Conservation (phyloP, 1,140 invertebrate species). For the Papilio xuthus region DNA sequence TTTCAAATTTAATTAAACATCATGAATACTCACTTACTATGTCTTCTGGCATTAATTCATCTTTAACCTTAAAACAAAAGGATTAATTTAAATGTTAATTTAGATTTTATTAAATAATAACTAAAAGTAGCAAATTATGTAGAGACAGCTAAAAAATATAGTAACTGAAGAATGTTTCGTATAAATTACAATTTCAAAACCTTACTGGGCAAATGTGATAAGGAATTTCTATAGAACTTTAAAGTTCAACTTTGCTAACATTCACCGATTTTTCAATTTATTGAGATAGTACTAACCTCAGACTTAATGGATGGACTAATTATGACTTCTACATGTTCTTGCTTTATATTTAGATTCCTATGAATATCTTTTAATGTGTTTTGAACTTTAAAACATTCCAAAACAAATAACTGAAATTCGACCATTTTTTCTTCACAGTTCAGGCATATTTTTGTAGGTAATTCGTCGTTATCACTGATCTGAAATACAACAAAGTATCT, state of each 20-base stretch:
- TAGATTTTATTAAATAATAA: neutral
- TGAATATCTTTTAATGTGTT: slow-evolving; percentile 64
- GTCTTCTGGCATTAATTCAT: slow-evolving; percentile 65
- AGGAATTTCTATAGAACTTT: neutral
- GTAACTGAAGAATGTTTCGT: too few species aligned
- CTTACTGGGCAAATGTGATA: neutral
- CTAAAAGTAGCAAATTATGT: too few species aligned
- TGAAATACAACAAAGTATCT: slow-evolving; percentile 45
- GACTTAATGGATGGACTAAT: slow-evolving; percentile 57
- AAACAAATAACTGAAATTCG: slow-evolving; percentile 71
- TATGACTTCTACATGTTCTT: slow-evolving; percentile 52
- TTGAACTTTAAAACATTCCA: slow-evolving; percentile 73
- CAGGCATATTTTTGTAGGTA: slow-evolving; percentile 72
- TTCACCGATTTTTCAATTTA: neutral
- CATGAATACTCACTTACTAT: slow-evolving; percentile 62
- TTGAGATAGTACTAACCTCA: slow-evolving; percentile 54
- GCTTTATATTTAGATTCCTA: slow-evolving; percentile 54
- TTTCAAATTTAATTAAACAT: slow-evolving; percentile 5
- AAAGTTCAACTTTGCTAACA: neutral
- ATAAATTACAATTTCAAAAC: neutral
- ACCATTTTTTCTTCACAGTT: slow-evolving; percentile 75
- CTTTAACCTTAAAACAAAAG: slow-evolving; percentile 66
- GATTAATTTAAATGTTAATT: slow-evolving; percentile 28
- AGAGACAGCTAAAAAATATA: too few species aligned
- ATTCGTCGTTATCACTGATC: slow-evolving; percentile 63